Base-by-base conservation (phyloP, 2,888 invertebrate genomes). In the Hemistola chrysoprasaria region DNA sequence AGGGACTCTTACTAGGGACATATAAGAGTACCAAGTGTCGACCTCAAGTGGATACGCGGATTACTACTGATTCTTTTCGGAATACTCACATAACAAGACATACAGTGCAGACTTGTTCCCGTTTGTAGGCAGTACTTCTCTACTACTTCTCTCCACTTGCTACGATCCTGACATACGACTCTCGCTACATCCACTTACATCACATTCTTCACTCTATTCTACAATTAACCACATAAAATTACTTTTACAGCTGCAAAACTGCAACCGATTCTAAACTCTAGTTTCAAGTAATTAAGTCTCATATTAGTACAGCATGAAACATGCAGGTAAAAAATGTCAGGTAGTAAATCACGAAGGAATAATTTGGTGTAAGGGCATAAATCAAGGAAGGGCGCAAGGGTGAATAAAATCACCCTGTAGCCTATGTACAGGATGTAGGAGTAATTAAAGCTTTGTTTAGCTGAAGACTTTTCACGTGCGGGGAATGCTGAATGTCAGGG, bases 281-380 rank as follows among this genome's bases (percentile, higher is more conserved):
- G 26, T 11, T 6, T 11, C 11, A 6, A 6, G 4, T 1, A 1
- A 1, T 8, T 32, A 42, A 3, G 11, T 22, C 24, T 37, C 22
- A 33, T 1, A 49, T 40, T 21, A 37, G 22, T 11, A 11, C 53
- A 39, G 53, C 47, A 61, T 62, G 27, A 42, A 37, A 33, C 33
- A 42, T 70, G 62, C 73, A 77, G 73, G 77, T 76, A 72, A 75
- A 79, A 78, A 73, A 62, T 60, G 61, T 59, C 48, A 47, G 56
- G 65, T 62, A 62, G 69, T 83, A 79, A 78, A 82, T 83, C 79
- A 81, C 66, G 60, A 59, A 73, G 69, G 75, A 71, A 81, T 78
- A 78, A 80, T 82, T 78, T 71, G 68, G 68, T 61, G 62, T 39
- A 46, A 44, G 28, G 47, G 11, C 9, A 44, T 53, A 50, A 53